Base-by-base conservation (phyloP, 2,113 vertebrate genomes). In the Laticauda laticaudata region DNA sequence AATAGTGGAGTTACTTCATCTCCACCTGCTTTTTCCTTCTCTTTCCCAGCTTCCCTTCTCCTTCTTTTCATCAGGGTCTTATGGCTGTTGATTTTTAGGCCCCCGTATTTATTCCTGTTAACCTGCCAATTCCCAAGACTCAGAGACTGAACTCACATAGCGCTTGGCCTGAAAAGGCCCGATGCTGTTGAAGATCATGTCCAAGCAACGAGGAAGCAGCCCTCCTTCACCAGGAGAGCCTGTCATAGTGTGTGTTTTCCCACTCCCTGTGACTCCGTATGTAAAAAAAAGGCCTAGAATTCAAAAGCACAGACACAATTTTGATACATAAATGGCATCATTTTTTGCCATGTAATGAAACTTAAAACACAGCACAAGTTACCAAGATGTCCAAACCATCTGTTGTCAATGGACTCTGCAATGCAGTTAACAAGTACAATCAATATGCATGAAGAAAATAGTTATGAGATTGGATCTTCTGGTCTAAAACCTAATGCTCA, bases 191-290 rank as follows among this genome's bases (percentile, higher is more conserved):
- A 99, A 99, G 92, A 99, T 98, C 99, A 99, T 99, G 96, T 98
- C 97, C 23, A 99, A 96, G 51, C 98, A 99, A 0, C 99, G 98
- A 0, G 99, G 99, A 64, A 99, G 98, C 39, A 99, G 98, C 1
- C 99, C 99, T 57, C 98, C 99, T 0, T 98, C 98, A 0, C 99
- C 99, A 0, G 99, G 98, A 15, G 98, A 98, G 0, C 99, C 99
- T 0, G 99, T 99, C 99, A 99, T 99, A 11, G 99, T 99, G 94
- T 98, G 98, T 0, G 99, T 99, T 95, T 99, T 99, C n/a, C 99
- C 99, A 15, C 99, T 99, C 93, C 99, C 99, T 0, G 99, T 99
- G 94, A 99, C 99, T 0, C 99, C 99, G 0, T 99, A 99, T 0
- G 99, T 99, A 34, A 99, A 99, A 56, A 99, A 98, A 29, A 99